A percentile compares a stretch with the other conserved stretches of the same genome.
phyloP scores from a whole-genome alignment of 2,113 vertebrate genomes.

The Mugil cephalus region DNA sequence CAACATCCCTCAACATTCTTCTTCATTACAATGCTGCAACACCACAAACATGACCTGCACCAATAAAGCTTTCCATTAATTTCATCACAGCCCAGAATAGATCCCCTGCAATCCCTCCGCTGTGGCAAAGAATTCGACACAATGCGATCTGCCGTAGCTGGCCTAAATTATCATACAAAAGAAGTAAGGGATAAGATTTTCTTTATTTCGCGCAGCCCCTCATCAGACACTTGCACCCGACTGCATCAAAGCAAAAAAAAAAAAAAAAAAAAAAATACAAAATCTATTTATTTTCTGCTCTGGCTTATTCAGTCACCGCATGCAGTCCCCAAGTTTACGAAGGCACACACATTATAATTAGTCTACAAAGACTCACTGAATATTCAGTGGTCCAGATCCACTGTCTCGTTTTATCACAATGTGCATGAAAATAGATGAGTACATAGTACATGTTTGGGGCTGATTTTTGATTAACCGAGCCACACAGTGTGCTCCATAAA shows the following conservation, averaged over 20 bases:
- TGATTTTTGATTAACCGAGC: constrained; percentile 62
- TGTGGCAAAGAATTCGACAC: constrained; percentile 60
- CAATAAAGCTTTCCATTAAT: constrained; percentile 74
- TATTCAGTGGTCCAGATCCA: constrained; percentile 79
- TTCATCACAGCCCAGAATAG: constrained; percentile 69
- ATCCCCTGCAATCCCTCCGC: constrained; percentile 52
- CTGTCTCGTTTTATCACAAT: constrained; percentile 67
- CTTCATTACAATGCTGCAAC: constrained; percentile 70
- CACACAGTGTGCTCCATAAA: constrained; percentile 26
- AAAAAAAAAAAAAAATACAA: constrained; percentile 1
- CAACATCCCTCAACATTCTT: constrained; percentile 61
- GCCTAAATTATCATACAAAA: constrained; percentile 78
- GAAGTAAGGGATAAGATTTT: constrained; percentile 58
- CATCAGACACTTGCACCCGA: constrained; percentile 68
- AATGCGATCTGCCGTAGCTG: constrained; percentile 30
- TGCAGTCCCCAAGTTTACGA: constrained; percentile 78
- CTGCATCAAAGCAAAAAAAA: constrained; percentile 75
- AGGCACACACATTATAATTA: constrained; percentile 78
- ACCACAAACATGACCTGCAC: constrained; percentile 74
- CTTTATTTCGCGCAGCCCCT: constrained; percentile 63
- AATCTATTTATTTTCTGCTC: constrained; percentile 75
- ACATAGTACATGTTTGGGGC: constrained; percentile 55
- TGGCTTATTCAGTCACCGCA: constrained; percentile 73
- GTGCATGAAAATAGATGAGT: constrained; percentile 65
- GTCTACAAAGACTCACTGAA: constrained; percentile 79